Percentiles rank a stretch among this genome's conserved stretches.
Conservation (phyloP, 2,888 invertebrate genomes). For the Xestia c-nigrum region DNA sequence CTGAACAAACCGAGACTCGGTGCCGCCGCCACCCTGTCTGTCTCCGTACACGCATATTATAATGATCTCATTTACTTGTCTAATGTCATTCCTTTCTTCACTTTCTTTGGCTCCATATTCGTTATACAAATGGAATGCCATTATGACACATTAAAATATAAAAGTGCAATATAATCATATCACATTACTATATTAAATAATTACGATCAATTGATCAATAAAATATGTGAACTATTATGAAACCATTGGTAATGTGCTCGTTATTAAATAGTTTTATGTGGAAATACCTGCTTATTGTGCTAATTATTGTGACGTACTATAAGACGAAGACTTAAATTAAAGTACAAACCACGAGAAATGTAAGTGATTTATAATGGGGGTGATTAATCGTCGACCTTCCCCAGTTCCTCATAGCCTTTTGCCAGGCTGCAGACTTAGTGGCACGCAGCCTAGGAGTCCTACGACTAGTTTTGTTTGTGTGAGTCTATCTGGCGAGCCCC, state of each 20-base stretch:
- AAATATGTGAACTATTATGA: background rate
- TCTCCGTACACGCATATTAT: background rate
- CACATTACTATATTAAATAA: background rate
- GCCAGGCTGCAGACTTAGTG: background rate
- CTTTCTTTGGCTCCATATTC: conserved; percentile 2
- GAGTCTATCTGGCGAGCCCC: too few species aligned
- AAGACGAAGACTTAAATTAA: background rate
- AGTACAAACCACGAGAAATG: background rate
- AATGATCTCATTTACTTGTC: background rate
- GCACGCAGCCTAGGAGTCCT: background rate
- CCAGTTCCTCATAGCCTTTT: background rate
- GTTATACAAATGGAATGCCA: background rate
- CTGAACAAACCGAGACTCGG: background rate
- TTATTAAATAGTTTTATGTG: background rate
- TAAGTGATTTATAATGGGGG: background rate
- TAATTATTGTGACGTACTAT: background rate
- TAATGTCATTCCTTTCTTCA: background rate
- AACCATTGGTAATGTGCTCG: background rate
- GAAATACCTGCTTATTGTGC: background rate
- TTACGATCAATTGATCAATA: background rate
- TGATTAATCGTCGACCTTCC: too few species aligned
- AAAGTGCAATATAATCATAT: background rate
- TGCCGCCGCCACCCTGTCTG: background rate
- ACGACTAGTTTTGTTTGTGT: background rate
- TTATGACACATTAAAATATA: conserved; percentile 17